Evolutionary conservation across 1,140 invertebrate genomes (phyloP).

Genomic region (Neuroterus valhalla): DNA sequence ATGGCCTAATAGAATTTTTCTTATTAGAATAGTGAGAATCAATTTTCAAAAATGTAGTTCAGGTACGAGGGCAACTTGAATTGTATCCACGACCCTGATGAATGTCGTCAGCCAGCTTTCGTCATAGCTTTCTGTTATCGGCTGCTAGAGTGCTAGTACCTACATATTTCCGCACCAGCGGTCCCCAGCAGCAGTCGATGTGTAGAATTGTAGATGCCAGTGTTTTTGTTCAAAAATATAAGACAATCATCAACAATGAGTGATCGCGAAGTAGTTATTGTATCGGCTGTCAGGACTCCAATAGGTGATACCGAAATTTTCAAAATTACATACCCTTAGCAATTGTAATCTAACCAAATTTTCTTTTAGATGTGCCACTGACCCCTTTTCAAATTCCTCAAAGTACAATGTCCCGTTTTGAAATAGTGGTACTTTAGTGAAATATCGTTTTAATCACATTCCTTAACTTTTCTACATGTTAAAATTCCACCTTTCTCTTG

Average conservation of each 20-base stretch:
- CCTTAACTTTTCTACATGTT: background rate
- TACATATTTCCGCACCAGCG: slow-evolving; percentile 40
- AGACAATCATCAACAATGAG: slow-evolving; percentile 54
- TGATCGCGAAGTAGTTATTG: slow-evolving; percentile 77
- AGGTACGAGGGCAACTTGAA: background rate
- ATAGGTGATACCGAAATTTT: slow-evolving; percentile 76
- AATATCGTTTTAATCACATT: background rate
- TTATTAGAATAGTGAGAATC: background rate
- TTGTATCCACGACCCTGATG: slow-evolving; percentile 43
- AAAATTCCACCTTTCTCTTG: too few relatives aligned
- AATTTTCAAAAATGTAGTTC: background rate
- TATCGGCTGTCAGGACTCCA: slow-evolving; percentile 81
- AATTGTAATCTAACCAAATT: background rate
- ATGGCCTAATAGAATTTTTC: too few relatives aligned
- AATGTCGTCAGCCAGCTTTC: slow-evolving; percentile 15
- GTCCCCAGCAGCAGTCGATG: slow-evolving; percentile 44
- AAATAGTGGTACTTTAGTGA: background rate
- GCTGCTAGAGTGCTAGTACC: slow-evolving; percentile 18
- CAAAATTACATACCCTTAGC: background rate
- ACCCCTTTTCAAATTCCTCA: slow-evolving; percentile 45
- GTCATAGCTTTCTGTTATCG: slow-evolving; percentile 27
- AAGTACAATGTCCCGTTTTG: slow-evolving; percentile 18
- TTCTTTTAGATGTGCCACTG: slow-evolving; percentile 20
- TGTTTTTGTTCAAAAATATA: slow-evolving; percentile 9
- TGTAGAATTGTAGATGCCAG: slow-evolving; percentile 30